Percentiles rank a stretch among this genome's conserved stretches.
Evolutionary conservation across 2,888 invertebrate species (phyloP).

Genomic region (Polia nebulosa): DNA sequence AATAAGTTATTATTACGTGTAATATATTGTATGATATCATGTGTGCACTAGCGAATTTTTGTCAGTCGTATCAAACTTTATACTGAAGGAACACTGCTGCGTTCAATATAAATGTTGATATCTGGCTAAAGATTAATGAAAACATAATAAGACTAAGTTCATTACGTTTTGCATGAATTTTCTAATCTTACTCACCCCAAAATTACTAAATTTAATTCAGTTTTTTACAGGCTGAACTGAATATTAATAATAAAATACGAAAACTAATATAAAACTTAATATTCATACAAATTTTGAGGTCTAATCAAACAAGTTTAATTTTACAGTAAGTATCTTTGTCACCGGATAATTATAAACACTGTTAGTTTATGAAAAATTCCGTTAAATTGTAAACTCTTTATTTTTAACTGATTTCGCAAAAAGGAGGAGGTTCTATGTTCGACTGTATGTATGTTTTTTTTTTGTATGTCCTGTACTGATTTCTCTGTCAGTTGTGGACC

Average conservation of each 20-base stretch:
- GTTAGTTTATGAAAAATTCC: too few relatives aligned
- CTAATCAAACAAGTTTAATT: too few relatives aligned
- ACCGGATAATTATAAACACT: too few relatives aligned
- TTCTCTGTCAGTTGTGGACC: too few relatives aligned
- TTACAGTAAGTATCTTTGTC: too few relatives aligned
- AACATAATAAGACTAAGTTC: slow-evolving; percentile 51
- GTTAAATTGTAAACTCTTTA: too few relatives aligned
- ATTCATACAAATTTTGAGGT: too few relatives aligned
- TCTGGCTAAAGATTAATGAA: slow-evolving; percentile 49
- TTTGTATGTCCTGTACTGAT: too few relatives aligned
- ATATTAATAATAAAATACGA: background rate
- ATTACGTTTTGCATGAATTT: slow-evolving; percentile 52
- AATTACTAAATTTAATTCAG: slow-evolving; percentile 5
- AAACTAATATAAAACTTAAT: too few relatives aligned
- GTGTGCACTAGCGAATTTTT: slow-evolving; percentile 31
- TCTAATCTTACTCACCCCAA: slow-evolving; percentile 45
- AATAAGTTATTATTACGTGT: slow-evolving; percentile 7
- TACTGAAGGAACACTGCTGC: slow-evolving; percentile 27
- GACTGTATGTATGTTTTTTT: too few relatives aligned
- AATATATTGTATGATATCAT: slow-evolving; percentile 28
- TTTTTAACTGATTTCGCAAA: too few relatives aligned
- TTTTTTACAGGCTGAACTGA: slow-evolving; percentile 7
- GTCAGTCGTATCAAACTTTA: slow-evolving; percentile 39
- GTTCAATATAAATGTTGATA: slow-evolving; percentile 51
- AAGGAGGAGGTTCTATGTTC: too few relatives aligned